Conservation (phyloP, 2,113 vertebrate species). For the Natator depressus region DNA sequence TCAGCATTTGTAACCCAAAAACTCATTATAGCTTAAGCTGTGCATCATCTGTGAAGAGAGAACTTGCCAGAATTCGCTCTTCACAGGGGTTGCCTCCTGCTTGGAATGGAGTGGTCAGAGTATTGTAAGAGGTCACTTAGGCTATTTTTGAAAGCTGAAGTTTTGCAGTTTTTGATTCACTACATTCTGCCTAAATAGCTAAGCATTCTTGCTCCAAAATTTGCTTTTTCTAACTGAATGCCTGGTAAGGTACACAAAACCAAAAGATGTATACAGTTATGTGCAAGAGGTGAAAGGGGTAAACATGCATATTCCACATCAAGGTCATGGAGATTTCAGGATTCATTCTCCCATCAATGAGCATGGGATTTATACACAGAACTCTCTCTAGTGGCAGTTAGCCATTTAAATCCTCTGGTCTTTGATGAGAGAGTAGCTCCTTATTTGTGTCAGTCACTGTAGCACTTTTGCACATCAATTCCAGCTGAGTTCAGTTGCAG, state of each 20-base stretch:
- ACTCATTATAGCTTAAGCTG: conserved; percentile 98
- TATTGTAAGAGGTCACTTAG: conserved; percentile 89
- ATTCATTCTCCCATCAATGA: conserved; percentile 46
- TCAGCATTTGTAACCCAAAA: conserved; percentile 99
- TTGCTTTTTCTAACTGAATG: conserved; percentile 71
- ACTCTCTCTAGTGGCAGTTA: conserved; percentile 5
- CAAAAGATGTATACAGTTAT: conserved; percentile 59
- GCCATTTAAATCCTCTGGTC: neutral
- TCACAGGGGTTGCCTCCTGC: conserved; percentile 89
- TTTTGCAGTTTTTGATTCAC: conserved; percentile 83
- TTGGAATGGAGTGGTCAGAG: conserved; percentile 89
- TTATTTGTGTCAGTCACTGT: neutral
- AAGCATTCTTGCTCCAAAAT: conserved; percentile 60
- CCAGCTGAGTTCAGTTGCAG: neutral
- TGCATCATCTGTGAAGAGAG: conserved; percentile 90
- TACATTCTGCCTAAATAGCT: conserved; percentile 82
- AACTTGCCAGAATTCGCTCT: conserved; percentile 91
- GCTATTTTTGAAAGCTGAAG: conserved; percentile 86
- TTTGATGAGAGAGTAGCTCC: conserved; percentile 4
- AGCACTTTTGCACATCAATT: neutral
- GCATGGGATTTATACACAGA: conserved; percentile 49
- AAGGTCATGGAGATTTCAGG: conserved; percentile 70
- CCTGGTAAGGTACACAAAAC: conserved; percentile 66
- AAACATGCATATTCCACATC: conserved; percentile 42
- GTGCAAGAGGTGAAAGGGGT: conserved; percentile 52